Conservation (phyloP, 2,113 vertebrate genomes). For the Strix uralensis region DNA sequence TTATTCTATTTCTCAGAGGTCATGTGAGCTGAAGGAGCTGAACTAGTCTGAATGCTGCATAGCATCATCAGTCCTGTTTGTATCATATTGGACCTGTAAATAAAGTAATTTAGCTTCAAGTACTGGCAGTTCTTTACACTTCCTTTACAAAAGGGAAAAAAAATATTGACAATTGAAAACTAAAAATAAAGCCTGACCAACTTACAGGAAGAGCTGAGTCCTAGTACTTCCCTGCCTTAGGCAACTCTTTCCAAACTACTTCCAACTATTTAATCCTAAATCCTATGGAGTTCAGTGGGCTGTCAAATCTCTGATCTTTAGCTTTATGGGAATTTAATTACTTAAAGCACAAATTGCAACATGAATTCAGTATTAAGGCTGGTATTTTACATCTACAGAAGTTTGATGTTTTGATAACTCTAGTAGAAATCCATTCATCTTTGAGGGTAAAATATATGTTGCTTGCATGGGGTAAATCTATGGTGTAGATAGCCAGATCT, state of each 20-base stretch:
- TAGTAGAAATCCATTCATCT: neutral
- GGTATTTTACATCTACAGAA: neutral
- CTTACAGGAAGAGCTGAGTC: conserved; percentile 29
- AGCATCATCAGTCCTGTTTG: neutral
- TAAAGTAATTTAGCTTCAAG: conserved; percentile 9
- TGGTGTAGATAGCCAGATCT: neutral
- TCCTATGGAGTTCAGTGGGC: neutral
- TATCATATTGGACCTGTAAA: neutral
- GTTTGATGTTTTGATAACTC: neutral
- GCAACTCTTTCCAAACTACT: conserved; percentile 15
- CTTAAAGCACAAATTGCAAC: neutral
- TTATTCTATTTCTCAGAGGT: neutral
- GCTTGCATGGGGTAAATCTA: neutral
- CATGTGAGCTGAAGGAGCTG: neutral
- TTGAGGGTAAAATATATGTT: neutral
- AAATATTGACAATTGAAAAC: conserved; percentile 46
- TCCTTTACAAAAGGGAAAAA: conserved; percentile 43
- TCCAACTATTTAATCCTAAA: neutral
- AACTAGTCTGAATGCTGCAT: neutral
- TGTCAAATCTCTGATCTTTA: neutral
- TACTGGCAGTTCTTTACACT: conserved; percentile 43
- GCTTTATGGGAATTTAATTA: neutral
- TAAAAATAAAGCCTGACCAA: conserved; percentile 49
- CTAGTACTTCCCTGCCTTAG: neutral
- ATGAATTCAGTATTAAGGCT: neutral